Percentiles rank a stretch among this genome's conserved stretches.
Conservation (phyloP, 2,888 invertebrate species). For the Tachystola acroxantha region DNA sequence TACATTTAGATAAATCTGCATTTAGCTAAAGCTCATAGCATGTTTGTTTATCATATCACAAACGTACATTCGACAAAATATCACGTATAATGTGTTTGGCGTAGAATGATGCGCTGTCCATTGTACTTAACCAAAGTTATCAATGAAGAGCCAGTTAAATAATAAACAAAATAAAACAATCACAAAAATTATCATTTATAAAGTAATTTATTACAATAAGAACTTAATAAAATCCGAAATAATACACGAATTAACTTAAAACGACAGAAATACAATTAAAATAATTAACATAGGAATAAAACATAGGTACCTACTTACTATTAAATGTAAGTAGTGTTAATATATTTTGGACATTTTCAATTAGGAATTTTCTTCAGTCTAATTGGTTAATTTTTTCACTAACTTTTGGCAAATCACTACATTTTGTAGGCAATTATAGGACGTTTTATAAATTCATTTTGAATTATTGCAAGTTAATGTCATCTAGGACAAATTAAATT, state of each 20-base stretch:
- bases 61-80: no score
- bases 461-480: not conserved
- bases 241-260: constrained; percentile 23
- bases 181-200: no score
- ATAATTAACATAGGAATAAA: constrained; percentile 5
- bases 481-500: not conserved
- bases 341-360: constrained; percentile 7
- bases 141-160: constrained; percentile 16
- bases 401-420: not conserved
- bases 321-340: constrained; percentile 4
- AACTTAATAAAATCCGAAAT: constrained; percentile 40
- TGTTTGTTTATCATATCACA: no score
- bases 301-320: not conserved
- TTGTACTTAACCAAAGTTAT: no score
- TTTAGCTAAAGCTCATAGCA: no score
- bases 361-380: constrained; percentile 6
- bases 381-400: not conserved
- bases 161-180: constrained; percentile 28
- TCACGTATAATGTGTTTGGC: no score
- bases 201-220: constrained; percentile 28
- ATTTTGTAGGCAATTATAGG: not conserved
- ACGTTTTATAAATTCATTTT: not conserved
- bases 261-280: constrained; percentile 16
- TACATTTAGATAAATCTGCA: no score
- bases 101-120: no score